These are phyloP conservation scores for Cinara cedri DNA, from an alignment of 2,888 invertebrate genomes.

Conservation along the genomic window DNA sequence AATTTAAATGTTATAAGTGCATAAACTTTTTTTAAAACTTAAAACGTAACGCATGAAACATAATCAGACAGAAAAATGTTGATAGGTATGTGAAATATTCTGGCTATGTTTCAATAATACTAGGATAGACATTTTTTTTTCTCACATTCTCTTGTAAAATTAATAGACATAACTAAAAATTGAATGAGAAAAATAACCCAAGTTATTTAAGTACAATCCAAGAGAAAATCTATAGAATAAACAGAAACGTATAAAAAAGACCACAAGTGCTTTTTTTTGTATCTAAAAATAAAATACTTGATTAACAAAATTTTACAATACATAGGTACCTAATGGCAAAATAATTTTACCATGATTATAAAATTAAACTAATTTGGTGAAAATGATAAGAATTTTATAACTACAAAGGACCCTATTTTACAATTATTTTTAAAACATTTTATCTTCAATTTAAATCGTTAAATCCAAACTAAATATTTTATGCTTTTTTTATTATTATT, in stretches of 20 bases:
- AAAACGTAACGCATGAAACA: background rate
- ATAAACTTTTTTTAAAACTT: background rate
- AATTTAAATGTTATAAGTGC: background rate
- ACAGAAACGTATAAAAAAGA: too few species aligned
- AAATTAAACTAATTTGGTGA: too few species aligned
- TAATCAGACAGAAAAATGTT: constrained; percentile 24
- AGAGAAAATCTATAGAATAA: background rate
- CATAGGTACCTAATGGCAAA: too few species aligned
- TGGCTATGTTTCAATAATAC: constrained; percentile 21
- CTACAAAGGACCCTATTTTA: too few species aligned
- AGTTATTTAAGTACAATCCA: background rate
- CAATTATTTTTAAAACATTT: too few species aligned
- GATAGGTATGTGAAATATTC: constrained; percentile 3
- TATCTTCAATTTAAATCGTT: too few species aligned
- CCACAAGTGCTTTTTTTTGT: too few species aligned
- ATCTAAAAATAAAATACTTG: too few species aligned
- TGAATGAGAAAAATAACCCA: background rate
- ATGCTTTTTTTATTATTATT: background rate
- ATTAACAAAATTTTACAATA: too few species aligned
- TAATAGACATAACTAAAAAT: background rate
- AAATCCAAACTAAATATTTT: background rate
- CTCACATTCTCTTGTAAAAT: background rate
- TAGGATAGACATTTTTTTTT: background rate
- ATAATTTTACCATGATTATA: too few species aligned
- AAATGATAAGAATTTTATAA: too few species aligned